Base-by-base conservation (phyloP, 1,140 invertebrate species). In the Eulimnadia texana region DNA sequence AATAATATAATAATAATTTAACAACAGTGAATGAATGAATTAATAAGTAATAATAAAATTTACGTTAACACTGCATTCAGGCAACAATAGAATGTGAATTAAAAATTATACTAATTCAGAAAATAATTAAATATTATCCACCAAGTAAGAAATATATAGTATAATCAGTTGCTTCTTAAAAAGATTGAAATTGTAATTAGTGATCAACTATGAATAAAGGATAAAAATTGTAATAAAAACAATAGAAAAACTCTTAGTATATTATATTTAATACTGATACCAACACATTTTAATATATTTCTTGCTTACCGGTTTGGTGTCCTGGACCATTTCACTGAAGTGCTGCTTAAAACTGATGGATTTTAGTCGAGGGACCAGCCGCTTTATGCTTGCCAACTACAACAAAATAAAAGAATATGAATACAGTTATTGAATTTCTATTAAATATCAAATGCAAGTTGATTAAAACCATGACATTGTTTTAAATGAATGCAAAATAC, bases 241-340 rank as follows among this genome's bases (percentile, higher is more conserved):
- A 55, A n/a, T 3, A 2, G 2, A 22, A 3, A 25, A 23, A 23
- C 19, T 1, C 11, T 19, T 2, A 22, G n/a, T 55, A 55, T 11
- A 3, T 2, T 55, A 20, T 19, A n/a, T 23, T 16, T 55, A 16
- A 55, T 19, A 13, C 22, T 13, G 16, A 2, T 0, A 16, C 24
- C 2, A 2, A 2, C 49, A 50, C 2, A n/a, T n/a, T 50, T 2
- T 50, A 50, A 20, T 50, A 20, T 2, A n/a, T 20, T n/a, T 50
- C 20, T n/a, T n/a, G n/a, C n/a, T 80, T 71, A 88, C 85, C 24
- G 93, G 93, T 76, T 96, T 98, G 25, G 94, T 84, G 72, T 98
- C 94, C 66, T 82, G 79, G 13, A 93, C 80, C 68, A 88, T 76
- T 72, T 94, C 91, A 3, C 78, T 72, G 71, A 90, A 92, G 62